Evolutionary conservation across 2,113 vertebrate species (phyloP).

Genomic region (Promerops cafer): DNA sequence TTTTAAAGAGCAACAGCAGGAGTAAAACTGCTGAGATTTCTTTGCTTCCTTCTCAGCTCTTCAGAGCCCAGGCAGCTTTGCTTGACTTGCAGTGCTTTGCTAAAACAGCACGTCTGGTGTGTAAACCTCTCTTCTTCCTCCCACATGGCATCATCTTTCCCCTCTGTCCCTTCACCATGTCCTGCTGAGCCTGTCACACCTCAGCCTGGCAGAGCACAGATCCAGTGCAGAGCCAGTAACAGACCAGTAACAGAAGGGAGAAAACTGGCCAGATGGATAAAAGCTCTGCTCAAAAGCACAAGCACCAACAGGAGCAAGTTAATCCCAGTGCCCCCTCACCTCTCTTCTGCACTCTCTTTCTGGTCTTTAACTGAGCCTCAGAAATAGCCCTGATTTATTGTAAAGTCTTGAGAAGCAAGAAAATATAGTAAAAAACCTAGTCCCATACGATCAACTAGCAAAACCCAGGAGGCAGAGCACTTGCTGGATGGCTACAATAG

Average conservation of each 20-base stretch:
- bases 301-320: background rate
- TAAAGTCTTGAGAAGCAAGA: background rate
- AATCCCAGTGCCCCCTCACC: background rate
- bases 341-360: background rate
- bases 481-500: background rate
- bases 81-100: background rate
- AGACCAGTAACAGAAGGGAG: background rate
- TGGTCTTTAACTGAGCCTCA: background rate
- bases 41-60: background rate
- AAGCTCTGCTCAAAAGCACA: background rate
- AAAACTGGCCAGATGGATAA: background rate
- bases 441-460: background rate
- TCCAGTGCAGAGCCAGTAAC: background rate
- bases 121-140: background rate
- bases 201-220: background rate
- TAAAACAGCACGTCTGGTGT: background rate
- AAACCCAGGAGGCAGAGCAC: background rate
- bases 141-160: fast-evolving
- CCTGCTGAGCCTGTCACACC: background rate
- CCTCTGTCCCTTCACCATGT: background rate
- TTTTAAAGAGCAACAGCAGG: background rate
- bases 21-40: background rate
- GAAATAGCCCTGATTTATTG: background rate
- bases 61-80: background rate
- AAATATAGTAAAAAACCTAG: background rate